phyloP scores from a whole-genome alignment of 2,113 vertebrate species.

The Boleophthalmus pectinirostris region DNA sequence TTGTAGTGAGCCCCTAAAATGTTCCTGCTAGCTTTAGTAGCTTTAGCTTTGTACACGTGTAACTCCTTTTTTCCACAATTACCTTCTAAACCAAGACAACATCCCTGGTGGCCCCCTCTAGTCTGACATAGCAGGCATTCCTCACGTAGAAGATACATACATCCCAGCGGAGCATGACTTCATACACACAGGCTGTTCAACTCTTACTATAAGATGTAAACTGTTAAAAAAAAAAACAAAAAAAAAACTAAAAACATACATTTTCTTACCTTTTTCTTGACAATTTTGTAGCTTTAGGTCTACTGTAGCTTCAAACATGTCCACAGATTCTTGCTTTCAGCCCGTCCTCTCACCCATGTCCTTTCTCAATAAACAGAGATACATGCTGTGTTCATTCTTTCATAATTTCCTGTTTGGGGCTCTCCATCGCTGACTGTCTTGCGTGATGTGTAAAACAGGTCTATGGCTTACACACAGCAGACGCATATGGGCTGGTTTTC shows the following conservation, averaged over 20 bases:
- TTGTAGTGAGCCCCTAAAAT: slow-evolving; percentile 16
- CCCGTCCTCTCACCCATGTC: slow-evolving; percentile 9
- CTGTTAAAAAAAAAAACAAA: slow-evolving; percentile 18
- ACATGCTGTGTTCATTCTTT: background rate
- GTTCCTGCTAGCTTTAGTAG: background rate
- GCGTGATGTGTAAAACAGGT: background rate
- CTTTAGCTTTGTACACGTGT: slow-evolving; percentile 13
- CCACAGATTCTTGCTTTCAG: slow-evolving; percentile 3
- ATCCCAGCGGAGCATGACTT: slow-evolving; percentile 46
- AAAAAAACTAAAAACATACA: background rate
- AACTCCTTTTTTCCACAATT: slow-evolving; percentile 1
- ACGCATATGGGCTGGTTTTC: slow-evolving; percentile 35
- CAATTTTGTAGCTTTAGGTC: background rate
- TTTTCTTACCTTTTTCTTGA: slow-evolving; percentile 65
- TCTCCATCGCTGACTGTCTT: background rate
- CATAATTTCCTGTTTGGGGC: slow-evolving; percentile 27
- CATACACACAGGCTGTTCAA: slow-evolving; percentile 39
- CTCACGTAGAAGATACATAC: slow-evolving; percentile 50
- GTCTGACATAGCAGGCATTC: slow-evolving; percentile 62
- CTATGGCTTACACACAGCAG: slow-evolving; percentile 16
- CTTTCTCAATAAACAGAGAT: slow-evolving; percentile 7
- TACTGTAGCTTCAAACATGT: slow-evolving; percentile 38
- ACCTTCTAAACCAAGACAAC: background rate
- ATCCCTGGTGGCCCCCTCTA: slow-evolving; percentile 18
- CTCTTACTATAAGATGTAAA: background rate